Conservation (phyloP, 92 coral and sea anemone species). For the Epizoanthus fatuus region DNA sequence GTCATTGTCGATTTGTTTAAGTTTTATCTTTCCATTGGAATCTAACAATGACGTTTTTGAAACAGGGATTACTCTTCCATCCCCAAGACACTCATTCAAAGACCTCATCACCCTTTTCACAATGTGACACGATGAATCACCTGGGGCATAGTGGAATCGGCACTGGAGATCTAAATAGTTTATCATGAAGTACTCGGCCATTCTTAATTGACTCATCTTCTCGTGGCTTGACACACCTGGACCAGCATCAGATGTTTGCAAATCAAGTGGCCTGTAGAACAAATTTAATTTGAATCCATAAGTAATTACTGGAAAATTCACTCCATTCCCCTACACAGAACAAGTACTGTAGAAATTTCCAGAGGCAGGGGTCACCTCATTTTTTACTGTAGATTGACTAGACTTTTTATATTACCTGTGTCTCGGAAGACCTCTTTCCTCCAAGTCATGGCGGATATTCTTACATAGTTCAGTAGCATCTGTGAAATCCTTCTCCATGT, state of each 20-base stretch:
- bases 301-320: too few species aligned
- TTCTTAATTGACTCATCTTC: constrained; percentile 45
- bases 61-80: constrained; percentile 50
- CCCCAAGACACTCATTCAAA: constrained; percentile 43
- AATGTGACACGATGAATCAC: constrained; percentile 50
- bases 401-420: background rate
- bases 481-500: too few species aligned
- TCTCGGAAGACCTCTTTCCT: background rate
- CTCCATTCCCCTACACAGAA: too few species aligned
- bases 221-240: constrained; percentile 68
- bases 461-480: background rate
- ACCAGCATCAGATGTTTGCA: constrained; percentile 34
- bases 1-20: too few species aligned
- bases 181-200: constrained; percentile 61
- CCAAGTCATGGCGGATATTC: background rate
- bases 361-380: too few species aligned
- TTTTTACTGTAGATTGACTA: too few species aligned
- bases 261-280: too few species aligned
- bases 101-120: constrained; percentile 58
- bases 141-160: constrained; percentile 64
- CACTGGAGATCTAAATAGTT: constrained; percentile 50
- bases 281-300: too few species aligned
- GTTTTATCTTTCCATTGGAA: too few species aligned
- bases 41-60: too few species aligned
- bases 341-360: too few species aligned